These are phyloP conservation scores for Leucopternis melanops DNA, from an alignment of 2,113 vertebrate species.

Conservation along the genomic window DNA sequence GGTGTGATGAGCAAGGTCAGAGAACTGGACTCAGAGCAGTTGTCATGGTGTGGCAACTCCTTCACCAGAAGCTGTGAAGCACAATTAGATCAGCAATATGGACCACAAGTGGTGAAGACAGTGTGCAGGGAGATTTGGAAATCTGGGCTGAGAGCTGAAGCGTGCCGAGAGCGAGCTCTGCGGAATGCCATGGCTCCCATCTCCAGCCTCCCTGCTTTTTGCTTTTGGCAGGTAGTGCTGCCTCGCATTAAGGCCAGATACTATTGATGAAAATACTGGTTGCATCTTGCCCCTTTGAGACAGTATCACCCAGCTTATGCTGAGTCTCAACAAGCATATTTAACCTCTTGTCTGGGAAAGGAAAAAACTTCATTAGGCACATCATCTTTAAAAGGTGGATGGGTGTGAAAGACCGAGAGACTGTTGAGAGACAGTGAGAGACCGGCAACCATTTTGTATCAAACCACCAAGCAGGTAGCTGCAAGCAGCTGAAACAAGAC, in stretches of 20 bases:
- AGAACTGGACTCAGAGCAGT: background rate
- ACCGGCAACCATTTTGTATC: too few relatives aligned
- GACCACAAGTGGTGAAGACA: background rate
- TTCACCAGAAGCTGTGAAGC: background rate
- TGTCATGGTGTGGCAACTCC: too few relatives aligned
- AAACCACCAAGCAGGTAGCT: too few relatives aligned
- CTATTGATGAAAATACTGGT: background rate
- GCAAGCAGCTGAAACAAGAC: too few relatives aligned
- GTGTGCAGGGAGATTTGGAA: background rate
- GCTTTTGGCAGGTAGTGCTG: background rate
- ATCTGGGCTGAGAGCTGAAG: background rate
- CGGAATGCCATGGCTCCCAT: background rate
- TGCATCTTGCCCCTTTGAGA: background rate
- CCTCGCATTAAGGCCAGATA: background rate
- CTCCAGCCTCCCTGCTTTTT: background rate
- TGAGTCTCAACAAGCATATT: accelerated
- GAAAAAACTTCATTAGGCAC: background rate
- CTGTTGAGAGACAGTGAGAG: too few relatives aligned
- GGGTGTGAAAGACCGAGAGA: too few relatives aligned
- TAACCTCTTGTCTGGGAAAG: background rate
- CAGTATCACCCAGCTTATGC: background rate
- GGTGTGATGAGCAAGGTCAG: background rate
- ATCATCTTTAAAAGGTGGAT: background rate
- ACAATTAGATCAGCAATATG: background rate
- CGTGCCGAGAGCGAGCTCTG: background rate